These are phyloP conservation scores for Sander lucioperca DNA, from an alignment of 2,113 vertebrate species.

Conservation along the genomic window DNA sequence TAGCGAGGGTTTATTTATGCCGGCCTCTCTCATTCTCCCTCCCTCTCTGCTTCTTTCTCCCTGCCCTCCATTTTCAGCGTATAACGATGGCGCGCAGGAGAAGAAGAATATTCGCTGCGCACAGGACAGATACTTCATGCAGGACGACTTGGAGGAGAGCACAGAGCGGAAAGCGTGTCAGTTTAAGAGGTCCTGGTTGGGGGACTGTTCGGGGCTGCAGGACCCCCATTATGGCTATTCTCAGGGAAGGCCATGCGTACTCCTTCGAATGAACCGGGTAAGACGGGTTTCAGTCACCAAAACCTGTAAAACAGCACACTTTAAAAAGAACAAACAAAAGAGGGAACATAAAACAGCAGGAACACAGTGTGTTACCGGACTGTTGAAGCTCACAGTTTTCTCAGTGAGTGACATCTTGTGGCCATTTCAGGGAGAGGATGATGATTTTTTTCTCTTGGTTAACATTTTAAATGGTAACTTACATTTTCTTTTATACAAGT, in stretches of 20 bases:
- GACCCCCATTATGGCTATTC: slow-evolving; percentile 93
- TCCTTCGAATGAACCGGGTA: slow-evolving; percentile 98
- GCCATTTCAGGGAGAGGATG: slow-evolving; percentile 29
- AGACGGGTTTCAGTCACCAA: slow-evolving; percentile 40
- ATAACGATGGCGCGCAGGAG: slow-evolving; percentile 93
- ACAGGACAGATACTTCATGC: slow-evolving; percentile 91
- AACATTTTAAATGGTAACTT: not conserved
- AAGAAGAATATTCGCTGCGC: slow-evolving; percentile 90
- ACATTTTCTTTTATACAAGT: not conserved
- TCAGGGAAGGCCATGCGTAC: slow-evolving; percentile 91
- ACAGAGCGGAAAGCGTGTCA: slow-evolving; percentile 92
- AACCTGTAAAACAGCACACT: not conserved
- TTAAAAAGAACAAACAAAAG: not conserved
- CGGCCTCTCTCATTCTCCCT: slow-evolving; percentile 52
- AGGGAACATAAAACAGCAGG: slow-evolving; percentile 5
- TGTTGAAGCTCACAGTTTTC: not conserved
- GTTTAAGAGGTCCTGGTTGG: slow-evolving; percentile 93
- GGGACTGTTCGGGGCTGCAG: slow-evolving; percentile 91
- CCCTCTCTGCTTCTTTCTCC: slow-evolving; percentile 27
- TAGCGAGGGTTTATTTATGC: slow-evolving; percentile 82
- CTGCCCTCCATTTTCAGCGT: slow-evolving; percentile 83
- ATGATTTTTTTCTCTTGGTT: not conserved
- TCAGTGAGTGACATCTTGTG: slow-evolving; percentile 68
- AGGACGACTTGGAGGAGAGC: slow-evolving; percentile 86
- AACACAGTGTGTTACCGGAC: not conserved